Evolutionary conservation across 2,113 vertebrate species (phyloP).

Genomic region (Nematolebias whitei): DNA sequence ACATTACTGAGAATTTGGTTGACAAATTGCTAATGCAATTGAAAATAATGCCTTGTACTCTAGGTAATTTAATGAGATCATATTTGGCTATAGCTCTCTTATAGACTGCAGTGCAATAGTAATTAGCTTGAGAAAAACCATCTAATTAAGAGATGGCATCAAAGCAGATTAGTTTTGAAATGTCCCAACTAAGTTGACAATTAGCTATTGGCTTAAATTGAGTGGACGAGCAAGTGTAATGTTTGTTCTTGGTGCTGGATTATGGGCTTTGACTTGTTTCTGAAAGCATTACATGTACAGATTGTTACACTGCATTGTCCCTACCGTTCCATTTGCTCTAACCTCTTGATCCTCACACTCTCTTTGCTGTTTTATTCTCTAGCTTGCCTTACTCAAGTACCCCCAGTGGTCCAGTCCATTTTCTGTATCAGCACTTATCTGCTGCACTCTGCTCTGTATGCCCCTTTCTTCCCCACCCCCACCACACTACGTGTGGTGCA

Average conservation of each 20-base stretch:
- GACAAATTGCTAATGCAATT: constrained; percentile 24
- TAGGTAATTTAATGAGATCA: constrained; percentile 27
- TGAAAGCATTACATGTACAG: constrained; percentile 17
- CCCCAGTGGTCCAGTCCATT: constrained; percentile 62
- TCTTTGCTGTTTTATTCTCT: constrained; percentile 36
- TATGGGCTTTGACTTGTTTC: constrained; percentile 30
- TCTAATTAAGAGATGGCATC: constrained; percentile 57
- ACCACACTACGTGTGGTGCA: constrained; percentile 37
- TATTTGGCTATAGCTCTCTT: constrained; percentile 30
- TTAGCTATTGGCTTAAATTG: constrained; percentile 13
- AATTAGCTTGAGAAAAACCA: constrained; percentile 39
- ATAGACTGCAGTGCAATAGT: constrained; percentile 8
- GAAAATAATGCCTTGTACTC: constrained; percentile 6
- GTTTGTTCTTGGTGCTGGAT: constrained; percentile 9
- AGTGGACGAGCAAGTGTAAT: not conserved
- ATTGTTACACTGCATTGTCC: constrained; percentile 14
- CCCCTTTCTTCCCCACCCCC: not conserved
- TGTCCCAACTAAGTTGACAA: constrained; percentile 25
- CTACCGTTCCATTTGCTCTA: constrained; percentile 44
- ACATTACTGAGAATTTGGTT: constrained; percentile 11
- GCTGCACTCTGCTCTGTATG: constrained; percentile 33
- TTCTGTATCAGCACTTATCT: constrained; percentile 61
- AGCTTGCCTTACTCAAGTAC: constrained; percentile 39
- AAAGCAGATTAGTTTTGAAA: constrained; percentile 49
- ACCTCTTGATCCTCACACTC: constrained; percentile 48